Conservation (phyloP, 2,797 vertebrate genomes). For the Margarornis squamiger region DNA sequence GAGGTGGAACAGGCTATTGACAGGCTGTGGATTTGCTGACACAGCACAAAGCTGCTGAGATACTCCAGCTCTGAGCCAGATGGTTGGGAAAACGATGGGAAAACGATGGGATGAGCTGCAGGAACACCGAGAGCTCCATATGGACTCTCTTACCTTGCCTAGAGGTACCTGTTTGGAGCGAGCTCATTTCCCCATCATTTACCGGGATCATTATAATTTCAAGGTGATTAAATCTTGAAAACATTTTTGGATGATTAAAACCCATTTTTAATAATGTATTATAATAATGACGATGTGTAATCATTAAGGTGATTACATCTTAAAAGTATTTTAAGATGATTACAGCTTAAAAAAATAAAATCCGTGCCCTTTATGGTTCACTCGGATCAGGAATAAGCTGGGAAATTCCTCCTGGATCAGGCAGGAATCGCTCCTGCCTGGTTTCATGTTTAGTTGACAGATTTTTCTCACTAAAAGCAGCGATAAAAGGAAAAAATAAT, state of each 20-base stretch:
- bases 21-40: neutral
- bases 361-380: neutral
- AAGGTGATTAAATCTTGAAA: neutral
- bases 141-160: neutral
- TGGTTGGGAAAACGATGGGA: neutral
- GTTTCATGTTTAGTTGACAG: neutral
- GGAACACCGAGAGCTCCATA: accelerated
- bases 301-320: neutral
- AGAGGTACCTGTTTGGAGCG: neutral
- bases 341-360: neutral
- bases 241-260: neutral
- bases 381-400: neutral
- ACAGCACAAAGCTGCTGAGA: neutral
- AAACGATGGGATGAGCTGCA: neutral
- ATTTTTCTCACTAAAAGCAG: neutral
- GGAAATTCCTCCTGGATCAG: neutral
- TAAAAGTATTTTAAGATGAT: neutral
- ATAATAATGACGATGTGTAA: neutral
- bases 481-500: neutral
- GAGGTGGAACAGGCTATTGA: neutral
- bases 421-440: neutral
- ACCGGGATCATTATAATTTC: accelerated
- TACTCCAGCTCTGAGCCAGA: neutral
- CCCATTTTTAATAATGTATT: too few species aligned
- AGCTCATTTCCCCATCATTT: accelerated